Evolutionary conservation across 2,797 vertebrate species (phyloP), one percentile per base, ranked within the genome.

Genomic region (Presbytis comata): DNA sequence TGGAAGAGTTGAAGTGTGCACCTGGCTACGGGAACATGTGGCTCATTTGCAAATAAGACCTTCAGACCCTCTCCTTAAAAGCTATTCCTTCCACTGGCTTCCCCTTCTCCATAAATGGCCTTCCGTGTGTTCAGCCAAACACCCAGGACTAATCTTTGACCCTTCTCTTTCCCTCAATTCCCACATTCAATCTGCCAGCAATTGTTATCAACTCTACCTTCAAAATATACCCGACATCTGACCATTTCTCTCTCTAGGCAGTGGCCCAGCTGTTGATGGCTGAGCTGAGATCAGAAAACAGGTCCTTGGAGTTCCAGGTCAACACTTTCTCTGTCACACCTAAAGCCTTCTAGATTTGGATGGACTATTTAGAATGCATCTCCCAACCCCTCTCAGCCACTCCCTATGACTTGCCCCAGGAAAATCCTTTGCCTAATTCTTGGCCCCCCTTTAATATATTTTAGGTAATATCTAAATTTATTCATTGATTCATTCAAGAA

Each of bases 401-500:
- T 41, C 13, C n/a, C 44, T 48, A 33, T 16, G 39, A 82, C 70
- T 78, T 61, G 21, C 57, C 61, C 75, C 28, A 28, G n/a, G 26
- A 85, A 61, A 86, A 89, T 21, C 16, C 7, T 83, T 85, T 67
- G 16, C 46, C 59, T 59, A 39, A 55, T 8, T 87, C 46, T 10
- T 86, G 41, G 44, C 13, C 28, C 48, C 33, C 6, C 44, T 8
- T 70, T n/a, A n/a, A 36, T n/a, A 36, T 33, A 39, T 88, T 61
- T 74, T 79, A 93, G 67, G 76, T 70, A 95, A 95, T 24, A 89
- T 41, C 22, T 92, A 70, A 41, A 70, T 57, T 5, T 86, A 75
- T 90, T 79, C 83, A 70, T 70, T 82, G 72, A 95, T 89, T 89
- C 88, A 61, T 55, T 88, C 80, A 89, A 55, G 55, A 92, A 91